Evolutionary conservation across 2,888 invertebrate species (phyloP), one percentile per base, ranked within the genome.

Genomic region (Sphaeridia pumilis): DNA sequence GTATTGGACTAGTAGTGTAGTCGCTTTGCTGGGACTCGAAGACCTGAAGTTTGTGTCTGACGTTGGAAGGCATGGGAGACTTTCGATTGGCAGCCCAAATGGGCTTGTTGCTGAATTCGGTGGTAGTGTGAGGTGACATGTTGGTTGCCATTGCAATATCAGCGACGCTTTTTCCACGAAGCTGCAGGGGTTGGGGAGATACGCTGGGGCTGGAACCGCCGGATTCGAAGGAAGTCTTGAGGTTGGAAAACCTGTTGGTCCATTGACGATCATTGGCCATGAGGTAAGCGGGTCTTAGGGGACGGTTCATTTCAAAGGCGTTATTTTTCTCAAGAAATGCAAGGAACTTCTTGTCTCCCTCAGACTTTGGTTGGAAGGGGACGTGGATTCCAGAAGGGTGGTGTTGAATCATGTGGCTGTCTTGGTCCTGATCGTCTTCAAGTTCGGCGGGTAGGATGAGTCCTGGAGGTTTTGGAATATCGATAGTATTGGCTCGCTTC

Each of bases 401-500:
- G n/a, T n/a, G n/a, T 46, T 14, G 34, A 26, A 21, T 53, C 28
- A n/a, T 38, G 53, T 54, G 60, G 51, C 60, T 60, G 31, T 67
- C 66, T 25, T 75, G 75, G 20, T 75, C 74, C 53, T 72, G 72
- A 56, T 70, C 70, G 49, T 70, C 70, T 58, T 71, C 72, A 51
- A 70, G 70, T n/a, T 63, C 63, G 5, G 65, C 63, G 21, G 64
- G 65, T 38, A 62, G 57, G 7, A 60, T 59, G 22, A 67, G 66
- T 72, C 67, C 78, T 71, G 76, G 60, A 0, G 80, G 78, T 66
- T 84, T 84, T 1, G 87, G 87, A 68, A 88, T 87, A 67, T 88
- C 87, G 58, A 88, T 86, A 1, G 89, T 89, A 65, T 89, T 89
- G 3, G 88, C 87, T 17, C 88, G 78, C 70, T 87, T 88, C 81